A percentile compares a stretch with the other conserved stretches of the same genome.
These are phyloP conservation scores for Ochotona curzoniae DNA, from an alignment of 2,113 vertebrate species.

Conservation along the genomic window DNA sequence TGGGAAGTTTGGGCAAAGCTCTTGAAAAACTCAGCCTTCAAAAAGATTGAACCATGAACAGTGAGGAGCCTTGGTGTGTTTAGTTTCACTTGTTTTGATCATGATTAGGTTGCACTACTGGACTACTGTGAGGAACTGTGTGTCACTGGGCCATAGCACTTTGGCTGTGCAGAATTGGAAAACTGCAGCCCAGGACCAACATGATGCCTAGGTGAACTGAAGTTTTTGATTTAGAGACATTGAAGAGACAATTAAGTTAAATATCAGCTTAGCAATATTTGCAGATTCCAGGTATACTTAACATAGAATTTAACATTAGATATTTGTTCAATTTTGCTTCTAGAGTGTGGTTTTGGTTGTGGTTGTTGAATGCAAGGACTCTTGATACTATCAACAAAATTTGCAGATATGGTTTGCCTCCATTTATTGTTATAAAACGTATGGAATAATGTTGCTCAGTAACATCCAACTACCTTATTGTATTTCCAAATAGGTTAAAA, in stretches of 20 bases:
- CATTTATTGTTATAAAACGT: background rate
- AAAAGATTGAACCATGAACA: background rate
- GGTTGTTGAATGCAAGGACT: background rate
- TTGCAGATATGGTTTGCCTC: conserved; percentile 19
- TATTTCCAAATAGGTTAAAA: background rate
- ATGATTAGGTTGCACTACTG: background rate
- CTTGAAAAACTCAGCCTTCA: background rate
- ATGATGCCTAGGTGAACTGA: background rate
- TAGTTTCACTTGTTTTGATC: conserved; percentile 12
- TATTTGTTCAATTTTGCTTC: conserved; percentile 31
- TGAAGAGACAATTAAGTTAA: conserved; percentile 16
- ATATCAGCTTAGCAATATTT: background rate
- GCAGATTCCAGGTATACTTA: background rate
- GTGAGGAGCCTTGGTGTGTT: background rate
- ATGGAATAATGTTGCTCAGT: background rate
- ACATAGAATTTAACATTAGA: conserved; percentile 2
- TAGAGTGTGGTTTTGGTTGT: background rate
- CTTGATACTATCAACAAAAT: conserved; percentile 22
- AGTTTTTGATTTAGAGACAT: conserved; percentile 10
- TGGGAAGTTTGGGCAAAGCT: background rate
- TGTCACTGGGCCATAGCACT: background rate
- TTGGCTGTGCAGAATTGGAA: background rate
- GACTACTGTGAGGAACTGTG: background rate
- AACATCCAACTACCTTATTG: background rate
- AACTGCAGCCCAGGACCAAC: background rate